Conservation (phyloP, 1,140 invertebrate genomes). For the Callitettix versicolor region DNA sequence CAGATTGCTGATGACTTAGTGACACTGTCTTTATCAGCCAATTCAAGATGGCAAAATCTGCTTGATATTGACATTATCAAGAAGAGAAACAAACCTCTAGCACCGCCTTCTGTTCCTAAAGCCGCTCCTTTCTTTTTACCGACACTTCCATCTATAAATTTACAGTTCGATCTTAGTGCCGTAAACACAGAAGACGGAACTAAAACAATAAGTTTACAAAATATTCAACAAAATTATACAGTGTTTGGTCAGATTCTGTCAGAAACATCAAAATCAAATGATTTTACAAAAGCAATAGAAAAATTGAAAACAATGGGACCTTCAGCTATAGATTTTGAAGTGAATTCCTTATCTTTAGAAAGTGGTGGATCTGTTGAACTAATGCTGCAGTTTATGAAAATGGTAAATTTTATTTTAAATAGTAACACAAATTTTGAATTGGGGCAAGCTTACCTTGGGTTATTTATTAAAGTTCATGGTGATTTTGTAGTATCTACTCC, state of each 20-base stretch:
- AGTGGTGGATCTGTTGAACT: constrained; percentile 52
- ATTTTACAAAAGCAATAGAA: constrained; percentile 47
- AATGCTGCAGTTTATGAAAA: constrained; percentile 69
- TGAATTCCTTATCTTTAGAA: constrained; percentile 66
- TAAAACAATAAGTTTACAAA: constrained; percentile 33
- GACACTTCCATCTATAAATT: constrained; percentile 69
- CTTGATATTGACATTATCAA: constrained; percentile 84
- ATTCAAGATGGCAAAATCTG: constrained; percentile 88
- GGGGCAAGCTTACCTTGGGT: constrained; percentile 79
- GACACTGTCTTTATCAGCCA: constrained; percentile 73
- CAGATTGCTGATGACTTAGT: constrained; percentile 75
- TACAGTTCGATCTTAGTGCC: constrained; percentile 63
- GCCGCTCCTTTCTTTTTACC: constrained; percentile 92
- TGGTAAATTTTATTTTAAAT: constrained; percentile 59
- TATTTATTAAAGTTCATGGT: constrained; percentile 82
- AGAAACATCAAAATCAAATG: constrained; percentile 30
- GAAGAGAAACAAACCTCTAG: constrained; percentile 83
- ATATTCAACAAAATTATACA: constrained; percentile 42
- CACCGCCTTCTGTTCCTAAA: constrained; percentile 66
- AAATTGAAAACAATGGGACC: constrained; percentile 75
- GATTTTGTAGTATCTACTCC: constrained; percentile 45
- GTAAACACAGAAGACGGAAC: constrained; percentile 28
- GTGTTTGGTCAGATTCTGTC: constrained; percentile 51
- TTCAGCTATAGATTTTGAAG: constrained; percentile 80
- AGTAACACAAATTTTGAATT: constrained; percentile 82